Evolutionary conservation across 37 sponge, comb jelly and placozoan species (phyloP).

Genomic region (Tethya wilhelma): DNA sequence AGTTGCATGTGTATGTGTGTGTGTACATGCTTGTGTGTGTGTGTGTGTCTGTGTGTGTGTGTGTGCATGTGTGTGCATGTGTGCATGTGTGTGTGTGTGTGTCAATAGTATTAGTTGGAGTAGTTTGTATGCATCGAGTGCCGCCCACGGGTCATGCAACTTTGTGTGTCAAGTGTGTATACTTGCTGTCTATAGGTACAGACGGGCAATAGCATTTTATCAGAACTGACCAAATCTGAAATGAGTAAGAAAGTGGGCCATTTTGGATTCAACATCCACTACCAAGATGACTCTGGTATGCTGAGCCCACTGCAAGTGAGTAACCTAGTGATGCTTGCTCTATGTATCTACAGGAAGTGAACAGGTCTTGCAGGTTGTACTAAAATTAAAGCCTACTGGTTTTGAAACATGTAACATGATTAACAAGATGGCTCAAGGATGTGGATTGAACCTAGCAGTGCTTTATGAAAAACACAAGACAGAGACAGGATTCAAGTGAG

Average conservation of each 20-base stretch:
- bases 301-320: background rate
- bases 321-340: no score
- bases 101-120: no score
- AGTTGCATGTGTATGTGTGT: slow-evolving; percentile 1
- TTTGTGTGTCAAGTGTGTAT: no score
- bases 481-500: slow-evolving; percentile 73
- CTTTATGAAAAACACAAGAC: slow-evolving; percentile 62
- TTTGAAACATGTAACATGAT: slow-evolving; percentile 74
- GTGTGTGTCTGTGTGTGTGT: slow-evolving; percentile 4
- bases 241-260: slow-evolving; percentile 83
- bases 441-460: slow-evolving; percentile 73
- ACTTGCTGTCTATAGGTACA: slow-evolving; percentile 55
- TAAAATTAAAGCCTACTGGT: slow-evolving; percentile 76
- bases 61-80: no score
- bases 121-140: no score
- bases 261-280: slow-evolving; percentile 63
- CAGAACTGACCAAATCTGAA: slow-evolving; percentile 77
- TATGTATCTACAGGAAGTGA: no score
- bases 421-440: slow-evolving; percentile 81
- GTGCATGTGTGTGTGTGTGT: no score
- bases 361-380: no score
- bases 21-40: background rate
- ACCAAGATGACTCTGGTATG: slow-evolving; percentile 11
- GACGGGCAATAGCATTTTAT: slow-evolving; percentile 75
- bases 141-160: no score